Base-by-base conservation (phyloP, 2,888 invertebrate species). In the Formica aserva region DNA sequence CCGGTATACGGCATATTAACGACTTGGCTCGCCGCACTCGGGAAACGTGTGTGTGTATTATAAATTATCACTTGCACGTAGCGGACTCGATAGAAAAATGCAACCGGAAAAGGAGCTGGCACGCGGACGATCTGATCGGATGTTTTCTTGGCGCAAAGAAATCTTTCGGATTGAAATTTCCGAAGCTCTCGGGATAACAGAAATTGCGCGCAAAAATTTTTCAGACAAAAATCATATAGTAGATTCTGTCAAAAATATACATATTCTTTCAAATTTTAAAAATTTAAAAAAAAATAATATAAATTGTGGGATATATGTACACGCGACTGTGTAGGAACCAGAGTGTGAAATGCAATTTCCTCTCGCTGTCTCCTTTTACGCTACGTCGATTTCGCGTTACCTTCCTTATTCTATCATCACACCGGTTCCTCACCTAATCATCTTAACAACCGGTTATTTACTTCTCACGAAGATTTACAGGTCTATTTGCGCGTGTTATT, bases 401-500 rank as follows among this genome's bases (percentile, higher is more conserved):
- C 41, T 22, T 45, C 4, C 26, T 35, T 18, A 38, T 72, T 38
- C 57, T 26, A 15, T 75, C 74, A 32, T 45, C 41, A 48, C 52
- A 13, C 15, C n/a, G n/a, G 11, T 15, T 15, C 41, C 26, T 29
- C 48, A n/a, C 29, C 57, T 67, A 67, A 77, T 77, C 77, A 55
- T 9, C 38, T 77, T 55, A 67, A 77, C 55, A 22, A 77, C 55
- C 29, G n/a, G 38, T 55, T 38, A 66, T 67, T 55, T 55, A 1
- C 52, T 65, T 38, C 38, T 52, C 65, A 38, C 55, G 55, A n/a
- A 9, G 38, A 22, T 8, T 52, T 32, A 29, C 60, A 26, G 26
- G 38, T 22, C 38, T 35, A 62, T 66, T 35, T 26, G 15, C 32
- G 8, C n/a, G 52, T n/a, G 11, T 78, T 69, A 45, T 3, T 48